Base-by-base conservation (phyloP, 2,888 invertebrate genomes). In the Acanthosepion pharaonis region DNA sequence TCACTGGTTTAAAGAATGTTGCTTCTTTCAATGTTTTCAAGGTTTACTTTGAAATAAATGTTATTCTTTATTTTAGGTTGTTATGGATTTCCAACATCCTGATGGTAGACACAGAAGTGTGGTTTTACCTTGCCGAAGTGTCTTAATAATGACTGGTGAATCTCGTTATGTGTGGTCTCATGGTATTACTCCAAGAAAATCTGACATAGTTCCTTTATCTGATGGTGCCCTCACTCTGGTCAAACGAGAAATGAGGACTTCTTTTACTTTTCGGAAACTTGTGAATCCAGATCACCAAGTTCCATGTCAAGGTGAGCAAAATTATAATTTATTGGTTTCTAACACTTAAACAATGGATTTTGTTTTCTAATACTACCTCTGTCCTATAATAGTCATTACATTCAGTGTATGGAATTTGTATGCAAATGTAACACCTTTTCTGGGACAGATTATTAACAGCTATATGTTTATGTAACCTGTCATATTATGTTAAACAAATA, bases 41-140 rank as follows among this genome's bases (percentile, higher is more conserved):
- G 15, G 6, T 59, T 59, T 59, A 59, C 25, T 59, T 59, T 59
- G 55, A 23, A 51, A 49, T 94, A 78, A 78, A n/a, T 78, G 28
- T 78, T 78, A 78, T 78, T n/a, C 91, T 18, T 93, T 23, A n/a
- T 91, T 95, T 51, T 95, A 97, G 97, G 96, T 96, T 25, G 98
- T 99, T 0, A 99, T 99, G 99, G 99, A 99, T 96, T 99, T 99
- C 97, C 98, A 98, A 95, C 98, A 98, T 96, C 98, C 98, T 94
- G 98, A 98, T 92, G 98, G 98, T 0, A 97, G 97, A 95, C 98
- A 98, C 96, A 97, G 98, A 20, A 98, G 98, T 0, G 97, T 99
- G 25, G 94, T 97, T 18, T 97, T 99, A 94, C 98, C 98, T 0
- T 97, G 98, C 42, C 98, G 98, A 96, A 99, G 99, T 48, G 97